These are phyloP conservation scores for Hermodice carunculata DNA, from an alignment of 2,888 invertebrate genomes.

Conservation along the genomic window DNA sequence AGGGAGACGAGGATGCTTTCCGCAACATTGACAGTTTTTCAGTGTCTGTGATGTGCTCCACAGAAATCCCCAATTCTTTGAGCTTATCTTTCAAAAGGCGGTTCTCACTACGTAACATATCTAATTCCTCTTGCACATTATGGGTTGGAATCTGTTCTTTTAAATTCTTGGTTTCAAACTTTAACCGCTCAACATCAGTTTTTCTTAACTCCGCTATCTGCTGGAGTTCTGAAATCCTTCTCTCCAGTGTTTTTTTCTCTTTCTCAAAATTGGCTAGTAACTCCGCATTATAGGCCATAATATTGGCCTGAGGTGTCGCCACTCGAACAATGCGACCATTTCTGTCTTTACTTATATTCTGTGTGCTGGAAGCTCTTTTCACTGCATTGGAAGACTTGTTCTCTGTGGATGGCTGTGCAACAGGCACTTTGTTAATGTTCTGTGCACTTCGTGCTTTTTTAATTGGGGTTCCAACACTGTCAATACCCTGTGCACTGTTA, in stretches of 20 bases:
- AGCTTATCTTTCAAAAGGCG: slow-evolving; percentile 64
- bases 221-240: slow-evolving; percentile 70
- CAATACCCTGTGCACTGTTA: background rate
- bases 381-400: slow-evolving; percentile 45
- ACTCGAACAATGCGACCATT: too few species aligned
- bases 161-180: slow-evolving; percentile 69
- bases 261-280: slow-evolving; percentile 69
- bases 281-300: slow-evolving; percentile 69
- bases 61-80: slow-evolving; percentile 65
- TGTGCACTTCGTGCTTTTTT: slow-evolving; percentile 65
- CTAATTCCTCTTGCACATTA: slow-evolving; percentile 60
- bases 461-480: slow-evolving; percentile 43
- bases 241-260: slow-evolving; percentile 68
- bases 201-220: slow-evolving; percentile 69
- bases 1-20: slow-evolving; percentile 9
- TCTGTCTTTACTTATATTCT: slow-evolving; percentile 59
- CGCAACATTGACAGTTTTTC: slow-evolving; percentile 68
- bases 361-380: slow-evolving; percentile 66
- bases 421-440: slow-evolving; percentile 54
- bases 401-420: slow-evolving; percentile 28
- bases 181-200: slow-evolving; percentile 71
- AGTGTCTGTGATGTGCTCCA: slow-evolving; percentile 69
- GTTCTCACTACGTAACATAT: slow-evolving; percentile 67
- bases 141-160: slow-evolving; percentile 58
- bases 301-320: slow-evolving; percentile 57